Evolutionary conservation across 2,113 vertebrate genomes (phyloP).

Genomic region (Spea bombifrons): DNA sequence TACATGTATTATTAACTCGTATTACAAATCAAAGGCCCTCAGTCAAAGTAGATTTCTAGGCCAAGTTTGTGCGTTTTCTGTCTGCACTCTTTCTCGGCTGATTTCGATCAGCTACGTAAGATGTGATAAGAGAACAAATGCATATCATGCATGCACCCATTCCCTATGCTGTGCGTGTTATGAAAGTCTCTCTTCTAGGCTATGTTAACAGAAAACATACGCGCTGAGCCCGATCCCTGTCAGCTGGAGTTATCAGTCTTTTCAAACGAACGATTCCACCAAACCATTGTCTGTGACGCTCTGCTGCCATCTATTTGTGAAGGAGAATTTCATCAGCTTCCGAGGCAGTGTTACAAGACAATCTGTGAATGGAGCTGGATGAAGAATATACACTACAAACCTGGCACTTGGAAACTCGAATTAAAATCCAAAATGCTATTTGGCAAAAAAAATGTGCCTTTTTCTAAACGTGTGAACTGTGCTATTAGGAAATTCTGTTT

Average conservation of each 20-base stretch:
- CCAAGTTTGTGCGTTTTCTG: constrained; percentile 53
- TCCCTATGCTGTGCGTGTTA: constrained; percentile 42
- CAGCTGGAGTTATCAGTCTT: constrained; percentile 56
- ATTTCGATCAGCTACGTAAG: constrained; percentile 63
- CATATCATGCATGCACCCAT: constrained; percentile 20
- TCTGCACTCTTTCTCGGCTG: constrained; percentile 63
- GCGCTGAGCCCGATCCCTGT: constrained; percentile 56
- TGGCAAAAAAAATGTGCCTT: too few relatives aligned
- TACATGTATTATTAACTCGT: too few relatives aligned
- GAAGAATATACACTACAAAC: too few relatives aligned
- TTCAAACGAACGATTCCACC: constrained; percentile 40
- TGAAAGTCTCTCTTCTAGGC: constrained; percentile 67
- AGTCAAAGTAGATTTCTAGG: constrained; percentile 55
- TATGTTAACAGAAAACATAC: constrained; percentile 56
- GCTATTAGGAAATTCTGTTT: too few relatives aligned
- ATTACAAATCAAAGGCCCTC: background rate
- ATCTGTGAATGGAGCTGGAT: too few relatives aligned
- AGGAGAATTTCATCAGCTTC: constrained; percentile 51
- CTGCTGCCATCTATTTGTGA: constrained; percentile 87
- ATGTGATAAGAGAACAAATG: constrained; percentile 65
- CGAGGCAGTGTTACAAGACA: too few relatives aligned
- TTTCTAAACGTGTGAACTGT: too few relatives aligned
- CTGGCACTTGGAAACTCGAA: too few relatives aligned
- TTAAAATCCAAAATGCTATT: too few relatives aligned
- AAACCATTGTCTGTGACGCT: constrained; percentile 62